Conservation (phyloP, 2,888 invertebrate genomes). For the Lochmaea capreae region DNA sequence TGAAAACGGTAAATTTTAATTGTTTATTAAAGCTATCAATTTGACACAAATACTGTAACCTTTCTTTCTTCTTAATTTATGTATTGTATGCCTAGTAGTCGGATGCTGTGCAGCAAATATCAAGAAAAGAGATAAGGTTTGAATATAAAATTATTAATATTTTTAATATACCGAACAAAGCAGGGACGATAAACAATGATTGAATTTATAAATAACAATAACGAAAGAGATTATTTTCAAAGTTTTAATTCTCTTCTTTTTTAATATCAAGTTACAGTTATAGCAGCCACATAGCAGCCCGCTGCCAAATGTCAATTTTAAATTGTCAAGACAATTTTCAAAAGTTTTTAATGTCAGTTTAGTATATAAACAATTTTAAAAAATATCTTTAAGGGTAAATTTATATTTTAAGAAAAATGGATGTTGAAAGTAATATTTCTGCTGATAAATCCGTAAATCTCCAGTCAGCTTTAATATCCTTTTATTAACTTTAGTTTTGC, state of each 20-base stretch:
- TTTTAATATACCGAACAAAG: neutral
- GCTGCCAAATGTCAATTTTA: neutral
- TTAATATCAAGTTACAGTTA: neutral
- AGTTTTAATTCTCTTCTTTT: neutral
- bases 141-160: neutral
- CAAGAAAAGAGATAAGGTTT: neutral
- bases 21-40: constrained; percentile 4
- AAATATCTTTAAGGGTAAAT: neutral
- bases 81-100: neutral
- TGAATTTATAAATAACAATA: too few species aligned
- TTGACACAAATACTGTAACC: neutral
- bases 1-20: neutral
- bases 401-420: constrained; percentile 17
- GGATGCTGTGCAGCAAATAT: neutral
- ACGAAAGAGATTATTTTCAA: neutral
- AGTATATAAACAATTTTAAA: neutral
- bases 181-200: too few species aligned
- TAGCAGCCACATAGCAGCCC: too few species aligned
- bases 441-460: constrained; percentile 17
- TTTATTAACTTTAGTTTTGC: constrained; percentile 8
- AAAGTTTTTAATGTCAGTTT: neutral
- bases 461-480: constrained; percentile 33
- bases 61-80: neutral
- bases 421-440: constrained; percentile 5
- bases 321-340: neutral